phyloP scores from a whole-genome alignment of 1,140 invertebrate species.

The Drosophila mayri region DNA sequence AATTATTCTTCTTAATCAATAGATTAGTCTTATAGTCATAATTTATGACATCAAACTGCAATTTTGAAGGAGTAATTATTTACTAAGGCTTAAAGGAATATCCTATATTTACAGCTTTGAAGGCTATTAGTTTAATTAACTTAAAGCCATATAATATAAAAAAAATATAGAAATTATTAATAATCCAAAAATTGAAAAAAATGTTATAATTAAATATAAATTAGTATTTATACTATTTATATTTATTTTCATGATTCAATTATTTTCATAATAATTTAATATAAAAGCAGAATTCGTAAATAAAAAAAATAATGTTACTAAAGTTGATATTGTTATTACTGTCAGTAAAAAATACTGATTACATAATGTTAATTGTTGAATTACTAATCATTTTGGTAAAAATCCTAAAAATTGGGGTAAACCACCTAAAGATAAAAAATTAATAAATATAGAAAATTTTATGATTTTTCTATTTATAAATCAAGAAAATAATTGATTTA shows the following conservation, averaged over 20 bases:
- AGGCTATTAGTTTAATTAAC: slow-evolving; percentile 87
- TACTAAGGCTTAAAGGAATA: slow-evolving; percentile 85
- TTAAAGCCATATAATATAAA: slow-evolving; percentile 86
- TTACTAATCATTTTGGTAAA: slow-evolving; percentile 86
- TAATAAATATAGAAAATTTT: slow-evolving; percentile 85
- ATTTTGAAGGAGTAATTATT: slow-evolving; percentile 86
- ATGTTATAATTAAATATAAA: slow-evolving; percentile 80
- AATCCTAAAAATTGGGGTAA: slow-evolving; percentile 86
- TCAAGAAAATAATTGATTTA: slow-evolving; percentile 85
- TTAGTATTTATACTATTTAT: slow-evolving; percentile 52
- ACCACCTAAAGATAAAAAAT: slow-evolving; percentile 86
- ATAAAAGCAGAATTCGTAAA: slow-evolving; percentile 82
- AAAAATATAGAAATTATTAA: slow-evolving; percentile 80
- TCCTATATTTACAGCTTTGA: slow-evolving; percentile 87
- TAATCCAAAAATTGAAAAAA: slow-evolving; percentile 75
- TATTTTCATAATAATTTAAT: slow-evolving; percentile 84
- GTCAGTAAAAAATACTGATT: no score
- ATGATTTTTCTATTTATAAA: slow-evolving; percentile 75
- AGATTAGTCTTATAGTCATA: slow-evolving; percentile 85
- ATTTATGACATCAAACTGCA: slow-evolving; percentile 86
- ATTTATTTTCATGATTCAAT: slow-evolving; percentile 59
- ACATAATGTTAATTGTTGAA: slow-evolving; percentile 85
- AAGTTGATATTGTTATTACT: no score
- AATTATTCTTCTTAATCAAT: slow-evolving; percentile 85
- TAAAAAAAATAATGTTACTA: no score